phyloP scores from a whole-genome alignment of 2,797 vertebrate genomes.

The Coluber constrictor region DNA sequence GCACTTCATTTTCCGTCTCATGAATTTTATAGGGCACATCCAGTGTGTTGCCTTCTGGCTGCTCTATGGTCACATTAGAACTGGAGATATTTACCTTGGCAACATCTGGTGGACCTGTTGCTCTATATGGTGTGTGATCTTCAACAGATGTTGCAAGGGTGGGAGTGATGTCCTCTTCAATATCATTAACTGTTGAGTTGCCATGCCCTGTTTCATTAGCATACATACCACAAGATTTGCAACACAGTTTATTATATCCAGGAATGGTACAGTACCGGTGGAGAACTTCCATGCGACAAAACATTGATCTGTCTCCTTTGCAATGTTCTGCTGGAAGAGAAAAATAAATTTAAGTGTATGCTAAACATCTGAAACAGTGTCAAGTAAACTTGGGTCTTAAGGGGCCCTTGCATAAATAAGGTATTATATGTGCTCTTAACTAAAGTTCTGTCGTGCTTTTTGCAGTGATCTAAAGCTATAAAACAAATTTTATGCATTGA shows the following conservation, averaged over 20 bases:
- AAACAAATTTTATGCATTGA: background rate
- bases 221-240: slow-evolving; percentile 82
- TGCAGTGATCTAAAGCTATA: slow-evolving; percentile 6
- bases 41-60: slow-evolving; percentile 81
- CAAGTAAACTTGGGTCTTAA: slow-evolving; percentile 30
- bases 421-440: slow-evolving; percentile 16
- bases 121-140: slow-evolving; percentile 41
- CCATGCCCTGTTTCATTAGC: slow-evolving; percentile 50
- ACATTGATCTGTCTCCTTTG: slow-evolving; percentile 89
- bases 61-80: slow-evolving; percentile 69
- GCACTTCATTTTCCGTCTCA: slow-evolving; percentile 74
- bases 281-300: slow-evolving; percentile 90
- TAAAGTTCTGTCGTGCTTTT: background rate
- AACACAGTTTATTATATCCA: slow-evolving; percentile 87
- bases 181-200: slow-evolving; percentile 63
- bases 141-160: slow-evolving; percentile 46
- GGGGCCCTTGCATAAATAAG: slow-evolving; percentile 33
- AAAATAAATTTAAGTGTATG: slow-evolving; percentile 59
- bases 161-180: slow-evolving; percentile 70
- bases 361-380: slow-evolving; percentile 33
- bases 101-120: slow-evolving; percentile 42
- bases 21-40: slow-evolving; percentile 75
- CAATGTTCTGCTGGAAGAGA: slow-evolving; percentile 88
- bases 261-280: slow-evolving; percentile 87
- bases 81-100: slow-evolving; percentile 46